A percentile compares a stretch with the other conserved stretches of the same genome.
Evolutionary conservation across 2,888 invertebrate species (phyloP).

Genomic region (Brenthis ino): DNA sequence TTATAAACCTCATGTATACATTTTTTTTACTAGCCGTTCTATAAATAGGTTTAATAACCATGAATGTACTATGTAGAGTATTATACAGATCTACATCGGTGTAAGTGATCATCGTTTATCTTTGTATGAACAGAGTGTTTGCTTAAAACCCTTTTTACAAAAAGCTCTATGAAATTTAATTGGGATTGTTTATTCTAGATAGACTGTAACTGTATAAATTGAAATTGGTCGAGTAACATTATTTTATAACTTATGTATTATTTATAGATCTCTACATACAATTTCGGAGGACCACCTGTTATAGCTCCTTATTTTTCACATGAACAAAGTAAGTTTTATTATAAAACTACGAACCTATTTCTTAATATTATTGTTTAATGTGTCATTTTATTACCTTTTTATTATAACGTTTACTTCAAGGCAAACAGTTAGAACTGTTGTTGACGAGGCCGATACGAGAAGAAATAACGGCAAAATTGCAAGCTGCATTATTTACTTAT

Average conservation of each 20-base stretch:
- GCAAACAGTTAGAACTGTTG: slow-evolving; percentile 47
- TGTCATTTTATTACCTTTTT: not conserved
- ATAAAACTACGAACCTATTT: not conserved
- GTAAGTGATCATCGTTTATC: no score
- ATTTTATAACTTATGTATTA: not conserved
- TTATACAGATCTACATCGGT: no score
- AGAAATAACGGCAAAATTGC: slow-evolving; percentile 56
- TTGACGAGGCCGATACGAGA: slow-evolving; percentile 50
- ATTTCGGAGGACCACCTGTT: slow-evolving; percentile 52
- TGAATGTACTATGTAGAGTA: no score
- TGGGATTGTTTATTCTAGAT: no score
- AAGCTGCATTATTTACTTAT: slow-evolving; percentile 51
- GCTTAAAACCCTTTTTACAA: no score
- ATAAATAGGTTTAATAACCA: no score
- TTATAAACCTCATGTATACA: no score
- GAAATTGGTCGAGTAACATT: not conserved
- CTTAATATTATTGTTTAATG: not conserved
- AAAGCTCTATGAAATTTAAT: no score
- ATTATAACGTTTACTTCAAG: slow-evolving; percentile 41
- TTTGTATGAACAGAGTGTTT: no score
- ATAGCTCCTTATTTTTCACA: slow-evolving; percentile 57
- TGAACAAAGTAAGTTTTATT: slow-evolving; percentile 47
- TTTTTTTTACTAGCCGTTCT: no score
- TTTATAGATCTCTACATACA: slow-evolving; percentile 53
- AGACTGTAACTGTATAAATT: no score